A percentile compares a stretch with the other conserved stretches of the same genome.
These are phyloP conservation scores for Clinocottus analis DNA, from an alignment of 2,113 vertebrate genomes.

Conservation along the genomic window DNA sequence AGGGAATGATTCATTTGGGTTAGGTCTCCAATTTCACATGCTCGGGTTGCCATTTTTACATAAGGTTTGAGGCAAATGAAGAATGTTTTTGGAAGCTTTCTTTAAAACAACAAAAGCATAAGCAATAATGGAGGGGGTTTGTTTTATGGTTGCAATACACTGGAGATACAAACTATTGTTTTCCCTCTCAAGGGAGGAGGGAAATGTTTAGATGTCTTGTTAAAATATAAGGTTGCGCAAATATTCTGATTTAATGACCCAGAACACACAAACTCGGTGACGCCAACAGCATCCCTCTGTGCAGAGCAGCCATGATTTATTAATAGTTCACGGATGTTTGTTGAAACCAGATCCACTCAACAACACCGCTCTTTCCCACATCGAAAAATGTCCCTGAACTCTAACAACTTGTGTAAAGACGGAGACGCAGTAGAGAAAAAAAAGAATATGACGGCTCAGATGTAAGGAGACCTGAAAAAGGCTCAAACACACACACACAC, in stretches of 20 bases:
- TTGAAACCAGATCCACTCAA: conserved; percentile 59
- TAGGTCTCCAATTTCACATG: conserved; percentile 3
- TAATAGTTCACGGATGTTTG: conserved; percentile 65
- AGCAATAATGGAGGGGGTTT: conserved; percentile 4
- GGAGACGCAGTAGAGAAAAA: too few relatives aligned
- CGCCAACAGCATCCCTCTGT: conserved; percentile 37
- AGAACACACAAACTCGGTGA: conserved; percentile 40
- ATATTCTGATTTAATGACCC: conserved; percentile 1
- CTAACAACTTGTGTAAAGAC: conserved; percentile 16
- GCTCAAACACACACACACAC: neutral
- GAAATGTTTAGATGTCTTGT: conserved; percentile 27
- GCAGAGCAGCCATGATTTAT: conserved; percentile 55
- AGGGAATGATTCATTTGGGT: neutral
- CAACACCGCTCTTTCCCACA: conserved; percentile 36
- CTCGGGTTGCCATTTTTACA: conserved; percentile 21
- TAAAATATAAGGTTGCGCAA: conserved; percentile 41
- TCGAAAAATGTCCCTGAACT: conserved; percentile 55
- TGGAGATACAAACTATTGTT: conserved; percentile 6
- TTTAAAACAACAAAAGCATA: conserved; percentile 1
- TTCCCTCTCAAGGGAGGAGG: neutral
- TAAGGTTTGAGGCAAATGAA: neutral
- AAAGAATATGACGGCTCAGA: too few relatives aligned
- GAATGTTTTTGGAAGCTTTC: conserved; percentile 6
- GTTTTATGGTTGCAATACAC: conserved; percentile 4
- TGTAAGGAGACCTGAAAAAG: neutral